Evolutionary conservation across 2,888 invertebrate species (phyloP).

Genomic region (Apoda limacodes): DNA sequence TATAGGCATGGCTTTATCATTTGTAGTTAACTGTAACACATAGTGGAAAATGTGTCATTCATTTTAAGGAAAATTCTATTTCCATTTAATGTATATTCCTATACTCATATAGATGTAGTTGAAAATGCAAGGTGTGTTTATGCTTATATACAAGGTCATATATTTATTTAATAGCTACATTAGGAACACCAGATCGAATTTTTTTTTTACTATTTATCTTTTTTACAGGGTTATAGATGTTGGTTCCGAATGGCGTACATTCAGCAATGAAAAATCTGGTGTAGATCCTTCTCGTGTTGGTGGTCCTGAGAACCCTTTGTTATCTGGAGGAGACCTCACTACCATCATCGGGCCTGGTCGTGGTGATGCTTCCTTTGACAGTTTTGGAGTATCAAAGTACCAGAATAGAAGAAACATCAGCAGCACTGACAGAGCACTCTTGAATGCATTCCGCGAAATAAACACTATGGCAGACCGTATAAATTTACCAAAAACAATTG

Average conservation of each 20-base stretch:
- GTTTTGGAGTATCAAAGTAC: constrained; percentile 83
- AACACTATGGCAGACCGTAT: constrained; percentile 98
- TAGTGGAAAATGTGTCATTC: no score
- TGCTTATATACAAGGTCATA: no score
- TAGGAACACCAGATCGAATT: no score
- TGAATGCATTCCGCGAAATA: constrained; percentile 97
- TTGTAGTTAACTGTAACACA: no score
- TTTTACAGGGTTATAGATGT: constrained; percentile 94
- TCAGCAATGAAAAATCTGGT: constrained; percentile 97
- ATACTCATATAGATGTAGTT: no score
- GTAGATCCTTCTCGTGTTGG: constrained; percentile 99
- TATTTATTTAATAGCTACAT: no score
- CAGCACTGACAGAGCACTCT: constrained; percentile 93
- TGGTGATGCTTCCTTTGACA: constrained; percentile 88
- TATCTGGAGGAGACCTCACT: constrained; percentile 95
- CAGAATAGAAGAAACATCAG: constrained; percentile 85
- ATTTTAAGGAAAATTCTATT: no score
- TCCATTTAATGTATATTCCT: no score
- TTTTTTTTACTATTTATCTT: constrained; percentile 1
- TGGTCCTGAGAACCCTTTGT: constrained; percentile 96
- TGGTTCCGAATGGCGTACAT: constrained; percentile 99
- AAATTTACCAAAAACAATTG: constrained; percentile 96
- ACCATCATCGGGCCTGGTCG: constrained; percentile 90
- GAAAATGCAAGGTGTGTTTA: no score
- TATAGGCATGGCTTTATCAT: no score